phyloP scores from a whole-genome alignment of 2,888 invertebrate species.

The Cephus spinipes region DNA sequence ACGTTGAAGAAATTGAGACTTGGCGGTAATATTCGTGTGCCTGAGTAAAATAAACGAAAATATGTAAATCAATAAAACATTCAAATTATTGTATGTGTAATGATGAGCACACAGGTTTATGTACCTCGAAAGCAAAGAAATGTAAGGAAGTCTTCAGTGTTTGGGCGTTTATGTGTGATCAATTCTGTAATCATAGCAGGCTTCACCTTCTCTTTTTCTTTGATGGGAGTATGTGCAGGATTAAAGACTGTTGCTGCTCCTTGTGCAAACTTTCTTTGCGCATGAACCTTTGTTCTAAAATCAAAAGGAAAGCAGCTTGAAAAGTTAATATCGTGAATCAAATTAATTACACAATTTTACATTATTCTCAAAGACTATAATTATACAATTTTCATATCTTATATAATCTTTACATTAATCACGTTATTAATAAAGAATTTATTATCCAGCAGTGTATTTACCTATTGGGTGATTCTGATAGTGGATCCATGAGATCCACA shows the following conservation, averaged over 20 bases:
- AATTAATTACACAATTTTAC: background rate
- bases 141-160: constrained; percentile 87
- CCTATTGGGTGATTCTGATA: constrained; percentile 62
- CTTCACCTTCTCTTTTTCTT: constrained; percentile 72
- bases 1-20: constrained; percentile 78
- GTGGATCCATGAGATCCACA: constrained; percentile 63
- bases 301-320: constrained; percentile 20
- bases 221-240: constrained; percentile 71
- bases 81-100: background rate
- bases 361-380: constrained; percentile 2
- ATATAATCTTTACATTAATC: background rate
- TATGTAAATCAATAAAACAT: constrained; percentile 15
- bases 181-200: constrained; percentile 72
- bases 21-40: constrained; percentile 78
- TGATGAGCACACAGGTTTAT: background rate
- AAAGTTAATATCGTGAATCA: constrained; percentile 16
- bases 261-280: constrained; percentile 90
- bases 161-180: constrained; percentile 77
- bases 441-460: constrained; percentile 25
- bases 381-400: background rate
- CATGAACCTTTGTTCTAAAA: constrained; percentile 82
- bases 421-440: background rate
- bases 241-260: constrained; percentile 74
- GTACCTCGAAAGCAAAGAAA: constrained; percentile 85
- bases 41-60: constrained; percentile 51